Percentiles rank a stretch among this genome's conserved stretches.
These are phyloP conservation scores for Astropecten irregularis DNA, from an alignment of 53 echinoderm and acorn worm species.

Conservation along the genomic window DNA sequence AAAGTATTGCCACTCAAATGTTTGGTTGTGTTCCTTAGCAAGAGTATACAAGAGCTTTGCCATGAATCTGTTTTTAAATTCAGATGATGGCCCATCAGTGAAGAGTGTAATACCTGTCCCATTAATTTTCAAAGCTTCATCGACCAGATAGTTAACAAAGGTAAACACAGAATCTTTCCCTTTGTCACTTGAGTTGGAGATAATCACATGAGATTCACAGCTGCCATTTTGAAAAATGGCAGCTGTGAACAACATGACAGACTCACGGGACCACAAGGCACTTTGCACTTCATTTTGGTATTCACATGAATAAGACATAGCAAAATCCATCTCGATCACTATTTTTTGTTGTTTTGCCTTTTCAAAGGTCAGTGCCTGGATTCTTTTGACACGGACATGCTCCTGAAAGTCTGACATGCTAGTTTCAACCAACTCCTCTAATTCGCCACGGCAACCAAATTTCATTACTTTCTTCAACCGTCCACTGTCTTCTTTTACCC, in stretches of 20 bases:
- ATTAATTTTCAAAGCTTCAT: background rate
- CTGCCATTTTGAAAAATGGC: background rate
- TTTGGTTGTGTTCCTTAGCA: background rate
- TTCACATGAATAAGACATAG: background rate
- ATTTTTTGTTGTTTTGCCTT: background rate
- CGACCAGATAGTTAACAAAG: background rate
- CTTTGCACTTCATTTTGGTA: background rate
- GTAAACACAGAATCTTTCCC: background rate
- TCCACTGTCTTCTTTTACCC: slow-evolving; percentile 12
- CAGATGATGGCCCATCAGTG: background rate
- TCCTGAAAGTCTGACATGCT: slow-evolving; percentile 4
- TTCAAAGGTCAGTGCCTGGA: background rate
- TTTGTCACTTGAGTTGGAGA: background rate
- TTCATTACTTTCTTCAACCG: background rate
- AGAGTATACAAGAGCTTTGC: background rate
- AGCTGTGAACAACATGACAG: background rate
- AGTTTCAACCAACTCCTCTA: background rate
- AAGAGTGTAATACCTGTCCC: no score
- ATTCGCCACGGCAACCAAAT: slow-evolving; percentile 12
- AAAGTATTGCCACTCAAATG: background rate
- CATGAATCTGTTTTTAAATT: background rate
- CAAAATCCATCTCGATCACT: background rate
- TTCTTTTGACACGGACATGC: slow-evolving; percentile 10
- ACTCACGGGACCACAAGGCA: background rate
- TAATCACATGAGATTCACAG: background rate